These are phyloP conservation scores for Capromys pilorides DNA, from an alignment of 2,797 vertebrate genomes.

Conservation along the genomic window DNA sequence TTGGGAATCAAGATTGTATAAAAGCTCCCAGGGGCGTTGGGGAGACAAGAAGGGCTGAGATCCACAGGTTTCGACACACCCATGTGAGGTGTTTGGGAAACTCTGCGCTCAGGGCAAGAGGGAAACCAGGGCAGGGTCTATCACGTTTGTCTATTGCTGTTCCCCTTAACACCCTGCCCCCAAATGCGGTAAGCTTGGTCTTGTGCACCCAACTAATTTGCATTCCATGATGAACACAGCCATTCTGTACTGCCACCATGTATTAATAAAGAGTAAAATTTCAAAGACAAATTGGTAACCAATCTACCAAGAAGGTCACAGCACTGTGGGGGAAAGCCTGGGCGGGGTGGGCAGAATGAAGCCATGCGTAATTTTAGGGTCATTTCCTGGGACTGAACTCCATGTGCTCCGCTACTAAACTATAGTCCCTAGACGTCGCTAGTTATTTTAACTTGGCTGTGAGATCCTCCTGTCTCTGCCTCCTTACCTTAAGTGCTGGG, in stretches of 20 bases:
- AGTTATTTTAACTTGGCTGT: not conserved
- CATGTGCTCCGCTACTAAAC: not conserved
- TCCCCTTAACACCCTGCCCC: not conserved
- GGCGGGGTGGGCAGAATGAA: not conserved
- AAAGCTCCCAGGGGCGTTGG: conserved; percentile 1
- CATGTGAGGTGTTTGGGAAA: not conserved
- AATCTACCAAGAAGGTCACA: not conserved
- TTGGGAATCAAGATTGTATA: not conserved
- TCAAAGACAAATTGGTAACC: not conserved
- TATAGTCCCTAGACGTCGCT: not conserved
- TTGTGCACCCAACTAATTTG: not conserved
- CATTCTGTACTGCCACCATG: not conserved
- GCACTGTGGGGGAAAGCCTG: not conserved
- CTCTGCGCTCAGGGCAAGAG: not conserved
- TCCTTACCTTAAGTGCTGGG: not conserved
- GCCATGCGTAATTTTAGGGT: not conserved
- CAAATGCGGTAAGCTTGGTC: not conserved
- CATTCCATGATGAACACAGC: not conserved
- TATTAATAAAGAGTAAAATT: not conserved
- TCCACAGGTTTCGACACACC: not conserved
- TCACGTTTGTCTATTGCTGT: not conserved
- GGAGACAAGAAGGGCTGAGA: not conserved
- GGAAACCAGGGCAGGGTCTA: not conserved
- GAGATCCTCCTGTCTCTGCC: not conserved
- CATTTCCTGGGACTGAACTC: not conserved